These are phyloP conservation scores for Beroe forskalii DNA, from an alignment of 37 sponge, comb jelly and placozoan genomes.

Conservation along the genomic window DNA sequence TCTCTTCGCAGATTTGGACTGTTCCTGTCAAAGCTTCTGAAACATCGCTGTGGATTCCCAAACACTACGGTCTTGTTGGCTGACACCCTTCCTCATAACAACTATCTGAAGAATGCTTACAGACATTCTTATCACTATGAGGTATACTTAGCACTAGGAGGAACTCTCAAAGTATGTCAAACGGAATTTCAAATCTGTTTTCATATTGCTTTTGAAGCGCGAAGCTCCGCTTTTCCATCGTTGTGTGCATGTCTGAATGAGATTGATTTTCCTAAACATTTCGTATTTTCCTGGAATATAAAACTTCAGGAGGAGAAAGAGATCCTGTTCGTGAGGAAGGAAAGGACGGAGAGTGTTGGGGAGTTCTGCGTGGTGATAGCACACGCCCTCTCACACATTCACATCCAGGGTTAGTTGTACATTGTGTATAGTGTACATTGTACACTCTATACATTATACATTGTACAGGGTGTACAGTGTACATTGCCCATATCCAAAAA, in stretches of 20 bases:
- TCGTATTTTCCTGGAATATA: not conserved
- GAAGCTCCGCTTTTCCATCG: too few relatives aligned
- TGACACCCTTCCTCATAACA: conserved; percentile 68
- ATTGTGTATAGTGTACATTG: too few relatives aligned
- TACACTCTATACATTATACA: too few relatives aligned
- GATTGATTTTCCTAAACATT: not conserved
- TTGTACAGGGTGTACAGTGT: too few relatives aligned
- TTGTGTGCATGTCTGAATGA: too few relatives aligned
- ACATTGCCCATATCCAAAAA: too few relatives aligned
- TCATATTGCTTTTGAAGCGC: not conserved
- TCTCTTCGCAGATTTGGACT: conserved; percentile 61
- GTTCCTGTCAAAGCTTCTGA: conserved; percentile 62
- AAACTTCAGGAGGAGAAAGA: not conserved
- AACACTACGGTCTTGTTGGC: conserved; percentile 66
- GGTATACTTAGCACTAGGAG: not conserved
- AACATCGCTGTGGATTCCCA: conserved; percentile 32
- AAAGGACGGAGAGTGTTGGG: conserved; percentile 69
- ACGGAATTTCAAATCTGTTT: not conserved
- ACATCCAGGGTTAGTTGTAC: conserved; percentile 28
- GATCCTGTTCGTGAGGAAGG: conserved; percentile 68
- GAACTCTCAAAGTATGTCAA: not conserved
- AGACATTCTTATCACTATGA: conserved; percentile 69
- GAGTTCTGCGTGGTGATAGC: conserved; percentile 67
- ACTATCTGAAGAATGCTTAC: conserved; percentile 67
- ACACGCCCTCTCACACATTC: conserved; percentile 66